Evolutionary conservation across 2,113 vertebrate genomes (phyloP).

Genomic region (Petromus typicus): DNA sequence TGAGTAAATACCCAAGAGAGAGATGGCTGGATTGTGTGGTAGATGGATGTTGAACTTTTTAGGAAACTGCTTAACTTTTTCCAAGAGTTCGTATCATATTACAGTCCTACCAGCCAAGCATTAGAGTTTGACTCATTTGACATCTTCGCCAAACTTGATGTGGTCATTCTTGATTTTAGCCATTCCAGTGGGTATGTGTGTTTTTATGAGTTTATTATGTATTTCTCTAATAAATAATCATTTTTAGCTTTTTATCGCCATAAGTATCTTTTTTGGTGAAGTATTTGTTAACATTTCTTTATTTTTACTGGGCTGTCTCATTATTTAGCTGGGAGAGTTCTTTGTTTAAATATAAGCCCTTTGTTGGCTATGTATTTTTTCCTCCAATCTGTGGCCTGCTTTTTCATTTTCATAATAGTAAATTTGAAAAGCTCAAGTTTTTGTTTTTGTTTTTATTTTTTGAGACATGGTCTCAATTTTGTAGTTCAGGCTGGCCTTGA

Average conservation of each 20-base stretch:
- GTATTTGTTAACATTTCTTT: background rate
- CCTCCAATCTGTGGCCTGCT: background rate
- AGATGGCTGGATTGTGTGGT: background rate
- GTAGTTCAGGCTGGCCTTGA: too few species aligned
- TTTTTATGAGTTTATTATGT: background rate
- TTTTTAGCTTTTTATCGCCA: background rate
- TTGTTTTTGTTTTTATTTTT: too few species aligned
- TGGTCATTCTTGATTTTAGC: background rate
- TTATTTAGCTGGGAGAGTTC: background rate
- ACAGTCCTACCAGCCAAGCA: background rate
- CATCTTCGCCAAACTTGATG: background rate
- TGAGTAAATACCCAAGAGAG: background rate
- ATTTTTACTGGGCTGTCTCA: background rate
- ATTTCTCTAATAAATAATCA: background rate
- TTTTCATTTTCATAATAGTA: conserved; percentile 47
- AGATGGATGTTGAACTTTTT: background rate
- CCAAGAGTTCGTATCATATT: background rate
- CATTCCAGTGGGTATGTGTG: background rate
- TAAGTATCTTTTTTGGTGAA: background rate
- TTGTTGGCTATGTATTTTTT: background rate
- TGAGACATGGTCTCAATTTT: too few species aligned
- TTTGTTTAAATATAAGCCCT: background rate
- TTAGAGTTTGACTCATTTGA: background rate
- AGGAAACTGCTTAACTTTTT: background rate
- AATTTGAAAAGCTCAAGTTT: conserved; percentile 2